phyloP scores from a whole-genome alignment of 2,113 vertebrate species.

The Python bivittatus region DNA sequence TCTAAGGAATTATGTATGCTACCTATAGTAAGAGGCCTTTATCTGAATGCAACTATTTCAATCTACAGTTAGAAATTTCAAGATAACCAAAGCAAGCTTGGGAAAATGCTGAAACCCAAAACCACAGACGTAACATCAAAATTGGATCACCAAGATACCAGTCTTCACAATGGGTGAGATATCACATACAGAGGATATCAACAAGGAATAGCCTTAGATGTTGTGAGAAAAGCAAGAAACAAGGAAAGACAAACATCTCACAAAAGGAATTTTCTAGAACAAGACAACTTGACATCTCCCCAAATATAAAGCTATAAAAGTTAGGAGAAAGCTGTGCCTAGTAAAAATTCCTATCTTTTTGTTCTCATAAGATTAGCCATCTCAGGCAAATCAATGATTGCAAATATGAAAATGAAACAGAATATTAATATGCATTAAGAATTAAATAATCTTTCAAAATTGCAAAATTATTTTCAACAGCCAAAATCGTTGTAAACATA shows the following conservation, averaged over 20 bases:
- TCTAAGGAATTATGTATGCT: not conserved
- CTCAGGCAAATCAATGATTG: not conserved
- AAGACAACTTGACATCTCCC: not conserved
- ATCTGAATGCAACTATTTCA: not conserved
- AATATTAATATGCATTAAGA: not conserved
- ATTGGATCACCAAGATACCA: not conserved
- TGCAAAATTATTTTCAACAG: not conserved
- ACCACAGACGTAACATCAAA: not conserved
- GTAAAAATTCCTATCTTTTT: not conserved
- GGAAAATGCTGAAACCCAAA: not conserved
- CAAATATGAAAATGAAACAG: not conserved
- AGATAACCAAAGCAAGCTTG: too few species aligned
- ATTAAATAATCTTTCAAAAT: not conserved
- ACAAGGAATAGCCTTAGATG: not conserved
- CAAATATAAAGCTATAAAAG: not conserved
- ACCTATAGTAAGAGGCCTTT: not conserved
- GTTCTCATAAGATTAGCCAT: not conserved
- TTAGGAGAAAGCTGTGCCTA: not conserved
- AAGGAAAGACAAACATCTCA: too few species aligned
- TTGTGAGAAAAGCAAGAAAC: not conserved
- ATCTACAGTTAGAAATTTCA: not conserved
- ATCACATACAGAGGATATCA: not conserved
- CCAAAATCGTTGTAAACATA: not conserved
- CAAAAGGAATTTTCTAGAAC: not conserved
- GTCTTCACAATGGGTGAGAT: not conserved